Base-by-base conservation (phyloP, 1,140 invertebrate genomes). In the Panagrolaimus sp. region DNA sequence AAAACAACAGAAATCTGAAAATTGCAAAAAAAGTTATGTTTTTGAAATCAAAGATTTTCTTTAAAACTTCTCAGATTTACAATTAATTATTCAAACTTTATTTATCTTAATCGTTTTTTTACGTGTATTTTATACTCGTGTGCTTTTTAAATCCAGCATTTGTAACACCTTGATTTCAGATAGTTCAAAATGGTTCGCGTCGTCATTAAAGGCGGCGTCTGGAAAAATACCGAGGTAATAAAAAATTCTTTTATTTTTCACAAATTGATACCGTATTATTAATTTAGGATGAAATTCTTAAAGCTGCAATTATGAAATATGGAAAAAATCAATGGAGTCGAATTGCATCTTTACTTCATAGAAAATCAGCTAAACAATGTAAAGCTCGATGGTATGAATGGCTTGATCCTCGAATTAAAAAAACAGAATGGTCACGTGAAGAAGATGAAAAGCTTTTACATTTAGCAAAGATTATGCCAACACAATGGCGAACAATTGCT, bases 251-350 rank as follows among this genome's bases (percentile, higher is more conserved):
- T 31, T 63, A 46, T 46, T 68, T 16, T 57, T 20, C 25, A 38
- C n/a, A 44, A 16, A 14, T 3, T 51, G 14, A 64, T 16, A n/a
- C n/a, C n/a, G n/a, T n/a, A 16, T 76, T 75, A 74, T 85, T 44
- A 31, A 74, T 78, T 63, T 74, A 97, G 93, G 96, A 99, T 97
- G 96, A 99, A 88, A 98, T 99, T 81, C 88, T 99, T 31, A 99
- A 99, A 87, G 96, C 96, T 61, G 96, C 96, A 84, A 96, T 99
- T 62, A 99, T 99, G 96, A 99, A 99, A 91, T 99, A 99, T 92
- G 96, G 96, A 63, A 99, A 99, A 89, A 99, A 99, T 84, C 96
- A 98, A 82, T 99, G 96, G 96, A 95, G 93, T 68, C 89, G 96
- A 78, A 99, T 99, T 85, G 96, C 96, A 31, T 99, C 96, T 0